A percentile compares a stretch with the other conserved stretches of the same genome.
Conservation (phyloP, 2,888 invertebrate species). For the Dryobota labecula region DNA sequence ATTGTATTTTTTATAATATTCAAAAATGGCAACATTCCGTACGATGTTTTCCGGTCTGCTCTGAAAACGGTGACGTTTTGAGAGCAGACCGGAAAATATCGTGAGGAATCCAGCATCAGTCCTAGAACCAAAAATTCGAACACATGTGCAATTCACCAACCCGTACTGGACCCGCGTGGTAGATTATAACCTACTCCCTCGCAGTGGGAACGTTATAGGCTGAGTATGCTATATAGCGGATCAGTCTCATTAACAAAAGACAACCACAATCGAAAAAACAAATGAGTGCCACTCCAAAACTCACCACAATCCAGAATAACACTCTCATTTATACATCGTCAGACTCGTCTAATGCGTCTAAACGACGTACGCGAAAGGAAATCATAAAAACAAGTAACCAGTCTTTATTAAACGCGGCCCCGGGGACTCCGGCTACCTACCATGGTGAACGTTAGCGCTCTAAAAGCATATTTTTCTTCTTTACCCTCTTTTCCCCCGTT, state of each 20-base stretch:
- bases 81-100: too few species aligned
- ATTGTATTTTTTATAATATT: too few species aligned
- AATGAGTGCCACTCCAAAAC: conserved; percentile 27
- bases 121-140: too few species aligned
- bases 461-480: conserved; percentile 75
- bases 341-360: conserved; percentile 40
- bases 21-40: too few species aligned
- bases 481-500: conserved; percentile 63
- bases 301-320: conserved; percentile 32
- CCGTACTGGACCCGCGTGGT: too few species aligned
- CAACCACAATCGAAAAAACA: conserved; percentile 12
- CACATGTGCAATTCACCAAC: too few species aligned
- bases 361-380: conserved; percentile 59
- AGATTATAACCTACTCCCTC: too few species aligned
- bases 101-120: too few species aligned
- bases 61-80: too few species aligned
- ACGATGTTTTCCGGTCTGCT: too few species aligned
- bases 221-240: too few species aligned
- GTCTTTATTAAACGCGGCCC: conserved; percentile 74
- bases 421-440: conserved; percentile 48
- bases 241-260: background rate
- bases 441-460: conserved; percentile 60
- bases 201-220: too few species aligned
- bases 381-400: conserved; percentile 77
- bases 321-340: conserved; percentile 24